These are phyloP conservation scores for Eilema griseolum DNA, from an alignment of 2,888 invertebrate genomes.

Conservation along the genomic window DNA sequence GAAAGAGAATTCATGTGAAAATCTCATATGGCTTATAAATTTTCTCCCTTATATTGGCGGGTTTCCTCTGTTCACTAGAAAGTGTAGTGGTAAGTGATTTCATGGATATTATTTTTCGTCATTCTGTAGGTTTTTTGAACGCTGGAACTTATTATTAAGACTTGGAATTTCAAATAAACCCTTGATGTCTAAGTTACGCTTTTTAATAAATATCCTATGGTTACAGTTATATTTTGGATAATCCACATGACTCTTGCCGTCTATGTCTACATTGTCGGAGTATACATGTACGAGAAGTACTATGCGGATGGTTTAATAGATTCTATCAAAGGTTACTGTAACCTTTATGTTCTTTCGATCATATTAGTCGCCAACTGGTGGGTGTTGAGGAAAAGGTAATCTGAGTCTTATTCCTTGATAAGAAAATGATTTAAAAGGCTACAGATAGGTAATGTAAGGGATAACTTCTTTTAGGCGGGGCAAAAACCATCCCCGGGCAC, in stretches of 20 bases:
- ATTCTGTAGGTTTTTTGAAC: no score
- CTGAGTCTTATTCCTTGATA: background rate
- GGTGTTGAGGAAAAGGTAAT: constrained; percentile 58
- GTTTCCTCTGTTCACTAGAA: constrained; percentile 45
- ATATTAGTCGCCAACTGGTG: constrained; percentile 49
- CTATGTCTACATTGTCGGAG: constrained; percentile 51
- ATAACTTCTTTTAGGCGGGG: no score
- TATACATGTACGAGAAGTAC: constrained; percentile 52
- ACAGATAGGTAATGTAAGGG: no score
- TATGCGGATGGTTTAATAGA: constrained; percentile 48
- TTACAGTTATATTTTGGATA: constrained; percentile 51
- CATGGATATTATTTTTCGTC: background rate
- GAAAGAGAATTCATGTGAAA: constrained; percentile 43
- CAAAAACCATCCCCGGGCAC: no score
- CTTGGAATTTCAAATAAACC: background rate
- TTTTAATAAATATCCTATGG: background rate
- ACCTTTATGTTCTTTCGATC: constrained; percentile 52
- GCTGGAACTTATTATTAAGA: no score
- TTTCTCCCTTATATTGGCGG: constrained; percentile 52
- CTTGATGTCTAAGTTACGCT: no score
- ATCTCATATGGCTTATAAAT: constrained; percentile 54
- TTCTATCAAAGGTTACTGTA: constrained; percentile 57
- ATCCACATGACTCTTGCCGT: constrained; percentile 38
- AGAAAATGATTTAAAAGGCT: no score
- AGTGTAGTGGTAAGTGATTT: constrained; percentile 40